Evolutionary conservation across 2,113 vertebrate genomes (phyloP), one percentile per base, ranked within the genome.

Genomic region (Crotalus horridus): DNA sequence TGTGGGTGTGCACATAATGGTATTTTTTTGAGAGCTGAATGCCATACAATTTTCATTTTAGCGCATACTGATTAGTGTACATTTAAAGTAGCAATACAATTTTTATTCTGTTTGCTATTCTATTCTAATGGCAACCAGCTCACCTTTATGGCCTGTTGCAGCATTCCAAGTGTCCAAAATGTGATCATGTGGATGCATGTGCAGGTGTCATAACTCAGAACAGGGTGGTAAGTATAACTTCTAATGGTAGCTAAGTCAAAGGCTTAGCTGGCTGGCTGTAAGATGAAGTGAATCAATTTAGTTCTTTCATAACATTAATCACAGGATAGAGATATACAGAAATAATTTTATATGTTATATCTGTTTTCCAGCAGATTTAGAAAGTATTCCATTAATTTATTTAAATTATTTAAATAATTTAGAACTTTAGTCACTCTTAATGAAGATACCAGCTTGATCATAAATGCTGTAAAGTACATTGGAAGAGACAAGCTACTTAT

Each of bases 381-480:
- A 56, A 89, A 74, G 91, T 92, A 86, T 21, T 93, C 0, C 94
- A 74, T 92, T 95, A 92, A 88, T 95, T 95, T 90, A 15, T 91
- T 95, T 64, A 93, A 85, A 3, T 46, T 90, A 29, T 26, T 61
- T 26, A 61, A 10, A 26, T 92, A 46, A 93, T n/a, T 86, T 53
- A 90, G 58, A 53, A 54, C 20, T 87, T 91, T 56, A 69, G 21
- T 29, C 21, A 88, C n/a, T 95, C 6, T 91, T 64, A 87, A 81
- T 17, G 46, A 90, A 9, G 89, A 93, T 12, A 7, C 55, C 90
- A 0, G 69, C 89, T 92, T 46, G 88, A 0, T 0, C 0, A 13
- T 88, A 1, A 51, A 89, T 95, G 81, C 20, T 3, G 54, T 93
- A 93, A 29, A 88, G 46, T 1, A 91, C 85, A 69, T 92, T 92